A percentile compares a stretch with the other conserved stretches of the same genome.
phyloP scores from a whole-genome alignment of 2,888 invertebrate species.

The Trimorus sp. region DNA sequence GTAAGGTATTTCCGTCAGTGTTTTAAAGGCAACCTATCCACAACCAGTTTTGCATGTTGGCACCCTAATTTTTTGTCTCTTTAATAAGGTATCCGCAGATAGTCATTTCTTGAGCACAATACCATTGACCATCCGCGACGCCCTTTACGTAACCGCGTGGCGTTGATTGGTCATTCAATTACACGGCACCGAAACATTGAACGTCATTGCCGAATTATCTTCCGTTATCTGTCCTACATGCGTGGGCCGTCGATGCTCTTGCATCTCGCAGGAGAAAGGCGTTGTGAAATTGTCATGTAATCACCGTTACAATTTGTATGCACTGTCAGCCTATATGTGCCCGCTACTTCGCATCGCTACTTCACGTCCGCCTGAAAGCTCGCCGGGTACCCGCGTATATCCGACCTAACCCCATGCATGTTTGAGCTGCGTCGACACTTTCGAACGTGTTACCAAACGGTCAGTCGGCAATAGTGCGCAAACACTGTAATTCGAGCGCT shows the following conservation, averaged over 20 bases:
- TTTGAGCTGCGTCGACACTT: slow-evolving; percentile 5
- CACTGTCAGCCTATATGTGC: slow-evolving; percentile 45
- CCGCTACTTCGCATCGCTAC: slow-evolving; percentile 54
- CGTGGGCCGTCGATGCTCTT: slow-evolving; percentile 56
- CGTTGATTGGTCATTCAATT: slow-evolving; percentile 56
- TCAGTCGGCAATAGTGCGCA: no score
- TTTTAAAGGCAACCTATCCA: no score
- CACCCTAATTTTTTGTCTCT: no score
- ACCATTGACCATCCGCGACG: background rate
- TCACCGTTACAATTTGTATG: slow-evolving; percentile 66
- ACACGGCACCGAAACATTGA: slow-evolving; percentile 47
- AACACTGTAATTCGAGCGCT: no score
- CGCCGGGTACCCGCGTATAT: slow-evolving; percentile 4
- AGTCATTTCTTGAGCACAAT: no score
- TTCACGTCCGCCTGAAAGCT: slow-evolving; percentile 34
- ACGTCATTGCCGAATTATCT: slow-evolving; percentile 65
- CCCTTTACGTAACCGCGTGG: slow-evolving; percentile 34
- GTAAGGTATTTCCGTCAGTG: no score
- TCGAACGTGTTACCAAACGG: no score
- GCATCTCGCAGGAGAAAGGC: slow-evolving; percentile 60
- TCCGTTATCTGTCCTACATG: slow-evolving; percentile 64
- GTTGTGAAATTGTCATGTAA: slow-evolving; percentile 62
- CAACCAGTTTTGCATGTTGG: no score
- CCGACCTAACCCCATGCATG: background rate
- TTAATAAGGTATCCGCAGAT: no score